Evolutionary conservation across 2,113 vertebrate genomes (phyloP), one percentile per base, ranked within the genome.

Genomic region (Vulpes lagopus): DNA sequence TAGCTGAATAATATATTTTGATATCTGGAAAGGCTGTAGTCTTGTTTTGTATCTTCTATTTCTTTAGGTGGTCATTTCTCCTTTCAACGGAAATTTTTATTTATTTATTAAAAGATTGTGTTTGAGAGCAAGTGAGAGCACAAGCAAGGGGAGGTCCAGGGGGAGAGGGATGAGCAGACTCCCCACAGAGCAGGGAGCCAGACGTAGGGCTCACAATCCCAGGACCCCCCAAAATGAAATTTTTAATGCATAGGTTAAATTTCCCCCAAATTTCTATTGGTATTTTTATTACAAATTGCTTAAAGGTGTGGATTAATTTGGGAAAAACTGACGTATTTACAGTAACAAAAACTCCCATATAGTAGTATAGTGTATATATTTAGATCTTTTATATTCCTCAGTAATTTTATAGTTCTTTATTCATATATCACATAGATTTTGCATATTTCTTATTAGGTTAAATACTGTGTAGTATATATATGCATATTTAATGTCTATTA

Each of bases 231-330:
- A 32, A 82, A 95, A 60, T 91, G 64, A 95, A 96, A 88, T 76
- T 93, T 91, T 89, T 88, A 74, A 82, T 94, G 23, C 4, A 55
- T 59, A 89, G 87, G 20, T 79, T 43, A 83, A 43, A n/a, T 97
- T 97, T 57, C 6, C 51, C 30, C 0, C 32, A 92, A 79, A 49
- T 38, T 81, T 88, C 10, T 85, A 30, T 73, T 86, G 20, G 57
- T 55, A 62, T 95, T 95, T 97, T 95, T 23, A 30, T 74, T 86
- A 89, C 17, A 86, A 87, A 64, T 94, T 30, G 57, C n/a, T 91
- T 81, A 43, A n/a, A 84, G n/a, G 2, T 92, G 5, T 88, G 30
- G 35, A 27, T 92, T 87, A 88, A 95, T 94, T 91, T 80, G 51
- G 30, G 55, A 65, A 88, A 11, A 69, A 80, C 2, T 35, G 35